A percentile compares a stretch with the other conserved stretches of the same genome.
These are phyloP conservation scores for Trichoplusia ni DNA, from an alignment of 1,140 invertebrate species.

Conservation along the genomic window DNA sequence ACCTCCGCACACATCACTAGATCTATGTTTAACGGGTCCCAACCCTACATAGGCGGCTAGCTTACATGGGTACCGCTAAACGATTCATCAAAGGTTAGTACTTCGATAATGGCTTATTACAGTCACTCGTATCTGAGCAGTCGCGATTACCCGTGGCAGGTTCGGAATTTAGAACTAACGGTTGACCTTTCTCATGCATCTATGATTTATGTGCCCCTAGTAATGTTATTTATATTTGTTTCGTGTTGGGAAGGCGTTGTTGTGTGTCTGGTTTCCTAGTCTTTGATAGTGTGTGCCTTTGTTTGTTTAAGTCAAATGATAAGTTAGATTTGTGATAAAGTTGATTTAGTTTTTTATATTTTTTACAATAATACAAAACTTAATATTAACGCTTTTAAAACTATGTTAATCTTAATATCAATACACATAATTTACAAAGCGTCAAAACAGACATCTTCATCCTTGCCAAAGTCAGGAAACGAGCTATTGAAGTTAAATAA, in stretches of 20 bases:
- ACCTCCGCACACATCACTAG: conserved; percentile 45
- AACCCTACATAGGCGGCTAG: conserved; percentile 64
- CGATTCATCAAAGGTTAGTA: conserved; percentile 72
- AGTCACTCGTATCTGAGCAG: conserved; percentile 46
- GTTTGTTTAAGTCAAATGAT: too few species aligned
- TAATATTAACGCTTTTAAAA: too few species aligned
- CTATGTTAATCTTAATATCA: too few species aligned
- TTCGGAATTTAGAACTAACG: conserved; percentile 61
- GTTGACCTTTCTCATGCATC: conserved; percentile 38
- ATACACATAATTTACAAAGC: too few species aligned
- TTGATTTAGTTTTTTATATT: too few species aligned
- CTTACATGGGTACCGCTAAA: conserved; percentile 72
- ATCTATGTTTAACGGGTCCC: conserved; percentile 61
- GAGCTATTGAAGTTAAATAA: too few species aligned
- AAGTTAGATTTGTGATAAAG: too few species aligned
- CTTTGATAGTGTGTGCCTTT: too few species aligned
- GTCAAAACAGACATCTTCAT: too few species aligned
- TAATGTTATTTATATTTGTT: conserved; percentile 33
- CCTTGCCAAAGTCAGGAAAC: too few species aligned
- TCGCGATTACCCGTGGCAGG: conserved; percentile 55
- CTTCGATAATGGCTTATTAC: conserved; percentile 63
- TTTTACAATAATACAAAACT: too few species aligned
- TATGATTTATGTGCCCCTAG: conserved; percentile 39
- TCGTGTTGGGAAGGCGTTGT: not conserved
- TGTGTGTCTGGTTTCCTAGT: too few species aligned